Conservation (phyloP, 2,797 vertebrate species). For the Dendrocincla tyrannina region DNA sequence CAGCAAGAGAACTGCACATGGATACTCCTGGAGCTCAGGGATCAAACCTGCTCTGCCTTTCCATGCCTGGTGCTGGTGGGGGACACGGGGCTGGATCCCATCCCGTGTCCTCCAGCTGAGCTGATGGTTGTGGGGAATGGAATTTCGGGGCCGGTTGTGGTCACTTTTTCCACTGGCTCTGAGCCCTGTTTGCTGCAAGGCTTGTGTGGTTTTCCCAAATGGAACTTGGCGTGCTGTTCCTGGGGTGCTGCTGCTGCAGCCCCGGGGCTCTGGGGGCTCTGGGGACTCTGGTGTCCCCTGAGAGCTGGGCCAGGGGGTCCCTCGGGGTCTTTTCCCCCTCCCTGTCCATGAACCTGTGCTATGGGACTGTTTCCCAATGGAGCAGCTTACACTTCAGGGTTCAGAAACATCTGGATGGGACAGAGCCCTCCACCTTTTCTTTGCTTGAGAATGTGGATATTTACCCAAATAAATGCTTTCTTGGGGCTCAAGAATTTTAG, state of each 20-base stretch:
- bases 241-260: neutral
- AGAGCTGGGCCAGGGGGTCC: neutral
- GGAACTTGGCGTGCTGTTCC: neutral
- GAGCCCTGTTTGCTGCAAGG: rapidly evolving
- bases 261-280: neutral
- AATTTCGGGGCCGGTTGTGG: too few relatives aligned
- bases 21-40: neutral
- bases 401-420: neutral
- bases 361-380: neutral
- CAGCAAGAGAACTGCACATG: neutral
- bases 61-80: neutral
- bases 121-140: neutral
- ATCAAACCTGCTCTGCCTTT: neutral
- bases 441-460: neutral
- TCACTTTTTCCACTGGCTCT: neutral
- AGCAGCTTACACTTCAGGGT: neutral
- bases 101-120: neutral
- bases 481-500: neutral
- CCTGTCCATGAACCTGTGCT: neutral
- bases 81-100: rapidly evolving
- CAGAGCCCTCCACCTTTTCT: neutral
- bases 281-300: neutral
- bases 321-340: neutral
- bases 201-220: neutral
- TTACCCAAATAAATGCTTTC: neutral